phyloP scores from a whole-genome alignment of 2,113 vertebrate species.

The Myxocyprinus asiaticus region DNA sequence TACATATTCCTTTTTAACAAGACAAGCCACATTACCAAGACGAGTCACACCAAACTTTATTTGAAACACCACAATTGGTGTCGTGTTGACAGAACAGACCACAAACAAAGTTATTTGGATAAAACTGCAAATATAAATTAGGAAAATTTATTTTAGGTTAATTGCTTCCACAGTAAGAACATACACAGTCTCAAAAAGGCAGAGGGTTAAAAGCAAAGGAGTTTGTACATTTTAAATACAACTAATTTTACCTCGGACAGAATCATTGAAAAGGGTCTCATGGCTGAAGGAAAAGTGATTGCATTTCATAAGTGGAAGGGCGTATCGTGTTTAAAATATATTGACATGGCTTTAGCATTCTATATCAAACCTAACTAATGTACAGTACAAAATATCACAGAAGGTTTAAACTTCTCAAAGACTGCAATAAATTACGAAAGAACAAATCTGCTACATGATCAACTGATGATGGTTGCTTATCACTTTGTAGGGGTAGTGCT shows the following conservation, averaged over 20 bases:
- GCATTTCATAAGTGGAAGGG: conserved; percentile 66
- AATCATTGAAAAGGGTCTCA: conserved; percentile 15
- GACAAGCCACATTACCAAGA: background rate
- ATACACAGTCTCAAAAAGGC: conserved; percentile 70
- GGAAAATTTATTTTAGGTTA: conserved; percentile 73
- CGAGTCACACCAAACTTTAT: conserved; percentile 9
- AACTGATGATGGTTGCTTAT: conserved; percentile 6
- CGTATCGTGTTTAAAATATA: conserved; percentile 54
- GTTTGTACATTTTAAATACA: conserved; percentile 42
- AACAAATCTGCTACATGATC: conserved; percentile 31
- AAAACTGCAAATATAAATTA: conserved; percentile 62
- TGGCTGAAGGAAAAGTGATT: conserved; percentile 63
- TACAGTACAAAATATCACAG: conserved; percentile 49
- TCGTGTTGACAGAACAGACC: background rate
- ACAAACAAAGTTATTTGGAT: conserved; percentile 5
- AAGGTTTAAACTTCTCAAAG: conserved; percentile 51
- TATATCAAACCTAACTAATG: conserved; percentile 44
- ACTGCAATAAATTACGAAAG: background rate
- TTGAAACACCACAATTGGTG: background rate
- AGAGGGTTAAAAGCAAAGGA: conserved; percentile 61
- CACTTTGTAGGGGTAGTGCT: conserved; percentile 1
- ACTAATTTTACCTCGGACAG: background rate
- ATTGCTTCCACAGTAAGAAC: conserved; percentile 68
- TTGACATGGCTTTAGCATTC: conserved; percentile 28
- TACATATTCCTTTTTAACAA: background rate